phyloP scores from a whole-genome alignment of 2,113 vertebrate species.

The Planiliza haematocheilus region DNA sequence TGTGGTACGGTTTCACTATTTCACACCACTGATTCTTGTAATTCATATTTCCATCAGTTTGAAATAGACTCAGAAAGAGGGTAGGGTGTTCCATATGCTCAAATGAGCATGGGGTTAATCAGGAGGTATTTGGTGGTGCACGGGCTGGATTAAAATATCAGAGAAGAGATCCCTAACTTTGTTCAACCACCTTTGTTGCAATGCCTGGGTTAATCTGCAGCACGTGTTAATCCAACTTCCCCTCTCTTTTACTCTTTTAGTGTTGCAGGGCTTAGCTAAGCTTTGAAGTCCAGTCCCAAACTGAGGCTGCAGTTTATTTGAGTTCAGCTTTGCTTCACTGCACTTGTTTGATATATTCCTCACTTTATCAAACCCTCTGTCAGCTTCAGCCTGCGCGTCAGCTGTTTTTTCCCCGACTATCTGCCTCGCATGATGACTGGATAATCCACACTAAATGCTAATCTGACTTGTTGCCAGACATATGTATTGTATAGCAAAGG shows the following conservation, averaged over 20 bases:
- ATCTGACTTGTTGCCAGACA: constrained; percentile 35
- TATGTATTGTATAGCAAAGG: constrained; percentile 31
- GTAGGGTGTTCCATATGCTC: not conserved
- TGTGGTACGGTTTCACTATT: no score
- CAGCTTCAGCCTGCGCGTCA: not conserved
- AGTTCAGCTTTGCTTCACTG: constrained; percentile 39
- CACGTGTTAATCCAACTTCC: constrained; percentile 25
- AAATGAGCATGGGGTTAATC: constrained; percentile 20
- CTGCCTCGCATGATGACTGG: constrained; percentile 17
- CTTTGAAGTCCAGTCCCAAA: constrained; percentile 38
- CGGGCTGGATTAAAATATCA: constrained; percentile 1
- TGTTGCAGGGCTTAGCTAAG: constrained; percentile 9
- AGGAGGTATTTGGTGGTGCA: not conserved
- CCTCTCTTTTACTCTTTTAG: not conserved
- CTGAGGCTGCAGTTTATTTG: constrained; percentile 34
- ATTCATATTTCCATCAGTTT: not conserved
- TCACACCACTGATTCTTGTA: not conserved
- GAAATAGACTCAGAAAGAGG: not conserved
- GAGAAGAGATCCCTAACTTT: constrained; percentile 1
- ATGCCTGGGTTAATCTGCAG: constrained; percentile 27
- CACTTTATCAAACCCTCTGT: constrained; percentile 9
- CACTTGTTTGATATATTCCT: constrained; percentile 36
- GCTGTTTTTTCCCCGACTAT: constrained; percentile 17
- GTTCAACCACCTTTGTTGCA: constrained; percentile 28
- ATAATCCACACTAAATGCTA: constrained; percentile 47